phyloP scores from a whole-genome alignment of 92 coral and sea anemone genomes.

The Epizoanthus illoricatus region DNA sequence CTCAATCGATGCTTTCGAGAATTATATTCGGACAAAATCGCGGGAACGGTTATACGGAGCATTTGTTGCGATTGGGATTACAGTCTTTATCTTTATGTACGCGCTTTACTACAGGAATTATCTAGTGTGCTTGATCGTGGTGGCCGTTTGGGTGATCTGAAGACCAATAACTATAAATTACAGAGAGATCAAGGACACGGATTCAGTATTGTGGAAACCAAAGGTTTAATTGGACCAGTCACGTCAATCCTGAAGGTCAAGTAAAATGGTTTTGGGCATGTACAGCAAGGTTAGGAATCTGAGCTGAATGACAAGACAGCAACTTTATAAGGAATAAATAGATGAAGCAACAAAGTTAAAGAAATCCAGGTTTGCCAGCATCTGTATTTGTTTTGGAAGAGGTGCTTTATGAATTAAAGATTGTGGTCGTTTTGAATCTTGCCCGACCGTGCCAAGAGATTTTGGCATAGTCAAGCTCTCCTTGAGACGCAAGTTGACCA shows the following conservation, averaged over 20 bases:
- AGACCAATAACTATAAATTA: no score
- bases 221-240: no score
- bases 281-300: no score
- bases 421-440: no score
- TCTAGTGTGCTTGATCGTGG: conserved; percentile 79
- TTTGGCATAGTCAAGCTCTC: no score
- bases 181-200: no score
- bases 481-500: no score
- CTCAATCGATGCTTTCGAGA: conserved; percentile 84
- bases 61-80: conserved; percentile 66
- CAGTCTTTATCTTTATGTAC: conserved; percentile 71
- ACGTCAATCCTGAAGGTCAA: no score
- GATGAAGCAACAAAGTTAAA: neutral
- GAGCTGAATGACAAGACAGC: neutral
- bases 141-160: conserved; percentile 83
- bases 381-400: conserved; percentile 26
- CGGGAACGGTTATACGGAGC: conserved; percentile 72
- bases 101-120: conserved; percentile 86
- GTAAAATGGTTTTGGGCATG: no score
- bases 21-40: conserved; percentile 69
- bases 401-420: no score
- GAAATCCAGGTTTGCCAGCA: neutral
- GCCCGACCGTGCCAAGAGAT: no score
- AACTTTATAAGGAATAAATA: neutral
- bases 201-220: no score